Conservation (phyloP, 2,888 invertebrate genomes). For the Eilema depressum region DNA sequence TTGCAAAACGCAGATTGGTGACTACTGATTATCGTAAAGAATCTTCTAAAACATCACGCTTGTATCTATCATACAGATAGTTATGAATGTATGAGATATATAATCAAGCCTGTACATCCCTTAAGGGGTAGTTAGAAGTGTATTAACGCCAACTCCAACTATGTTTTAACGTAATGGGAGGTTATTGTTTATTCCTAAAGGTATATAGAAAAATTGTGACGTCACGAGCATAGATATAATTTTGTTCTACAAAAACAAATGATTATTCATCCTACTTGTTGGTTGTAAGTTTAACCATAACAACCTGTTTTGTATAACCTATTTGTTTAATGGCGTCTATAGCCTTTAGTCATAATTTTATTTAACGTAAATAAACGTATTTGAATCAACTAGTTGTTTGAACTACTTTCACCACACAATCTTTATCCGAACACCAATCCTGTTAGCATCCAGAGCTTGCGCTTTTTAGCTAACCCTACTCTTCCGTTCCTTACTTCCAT, state of each 20-base stretch:
- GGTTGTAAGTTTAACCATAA: background rate
- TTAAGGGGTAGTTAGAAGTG: background rate
- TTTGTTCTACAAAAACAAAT: background rate
- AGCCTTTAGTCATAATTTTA: background rate
- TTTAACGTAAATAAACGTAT: conserved; percentile 8
- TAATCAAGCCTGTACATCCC: background rate
- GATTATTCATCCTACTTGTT: background rate
- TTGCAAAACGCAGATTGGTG: background rate
- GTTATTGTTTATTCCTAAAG: background rate
- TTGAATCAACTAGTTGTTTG: background rate
- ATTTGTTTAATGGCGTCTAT: conserved; percentile 4
- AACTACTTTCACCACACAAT: background rate
- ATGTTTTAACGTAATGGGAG: background rate
- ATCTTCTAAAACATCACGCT: background rate
- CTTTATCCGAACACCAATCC: background rate
- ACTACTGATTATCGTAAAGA: background rate
- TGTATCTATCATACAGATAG: background rate
- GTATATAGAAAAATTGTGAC: background rate
- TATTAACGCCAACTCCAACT: background rate
- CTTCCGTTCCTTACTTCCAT: background rate
- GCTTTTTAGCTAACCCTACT: background rate
- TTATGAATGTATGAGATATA: background rate
- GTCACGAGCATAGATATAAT: background rate
- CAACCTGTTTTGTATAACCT: conserved; percentile 4
- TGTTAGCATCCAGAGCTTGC: background rate